Evolutionary conservation across 2,888 invertebrate species (phyloP), one percentile per base, ranked within the genome.

Genomic region (Kuschelorhynchus macadamiae): DNA sequence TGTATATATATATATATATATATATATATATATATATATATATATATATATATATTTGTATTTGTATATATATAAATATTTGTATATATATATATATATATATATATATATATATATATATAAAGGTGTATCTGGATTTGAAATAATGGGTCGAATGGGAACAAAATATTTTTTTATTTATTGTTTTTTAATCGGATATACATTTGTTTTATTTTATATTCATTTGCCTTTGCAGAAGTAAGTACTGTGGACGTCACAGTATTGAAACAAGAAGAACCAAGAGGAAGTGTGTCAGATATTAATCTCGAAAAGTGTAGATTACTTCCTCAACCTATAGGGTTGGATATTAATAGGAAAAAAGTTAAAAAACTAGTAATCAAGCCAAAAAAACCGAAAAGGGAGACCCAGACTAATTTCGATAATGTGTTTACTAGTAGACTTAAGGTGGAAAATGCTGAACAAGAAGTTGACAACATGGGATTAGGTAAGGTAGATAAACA

Each of bases 321-420:
- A 17, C 18, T 46, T 4, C 21, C 42, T 1, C 72, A 72, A 62
- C 41, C 76, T 2, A 76, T 80, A 14, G 80, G 78, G 32, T 70
- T 75, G 11, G 79, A 77, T 49, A 75, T 80, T 17, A 78, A 76
- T 12, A 78, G 76, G 63, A 81, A 77, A 70, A 82, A 78, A 72
- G 74, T 78, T 11, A 80, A 81, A 57, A 81, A 81, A 57, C 75
- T 82, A 44, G 72, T 80, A 12, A 75, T 81, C 17, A 81, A 80
- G 64, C 75, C 79, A 25, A 81, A 81, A 64, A 77, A 79, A 47
- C 69, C 71, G n/a, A 79, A 79, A 49, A 62, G 65, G 12, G 76
- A 78, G 46, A 74, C 79, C 30, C 60, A 60, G 12, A 78, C 79
- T 71, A 80, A 85, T 39, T 82, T 83, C 61, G 87, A 82, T 74